Conservation (phyloP, 2,888 invertebrate species). For the Drosophila dives region DNA sequence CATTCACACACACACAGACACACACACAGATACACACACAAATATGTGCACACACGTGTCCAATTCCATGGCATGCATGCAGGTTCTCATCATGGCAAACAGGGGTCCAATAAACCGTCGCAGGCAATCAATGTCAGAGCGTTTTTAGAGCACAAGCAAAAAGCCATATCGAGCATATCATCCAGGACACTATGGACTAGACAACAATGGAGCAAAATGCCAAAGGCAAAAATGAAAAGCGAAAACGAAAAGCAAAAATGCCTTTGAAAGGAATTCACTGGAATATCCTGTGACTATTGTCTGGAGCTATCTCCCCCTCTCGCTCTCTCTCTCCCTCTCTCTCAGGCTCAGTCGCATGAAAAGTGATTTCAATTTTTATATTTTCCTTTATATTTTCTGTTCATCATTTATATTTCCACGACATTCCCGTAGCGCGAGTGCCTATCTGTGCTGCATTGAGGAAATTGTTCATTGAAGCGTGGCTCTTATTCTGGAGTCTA, state of each 20-base stretch:
- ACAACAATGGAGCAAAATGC: conserved; percentile 34
- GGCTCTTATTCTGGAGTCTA: background rate
- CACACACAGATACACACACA: conserved; percentile 29
- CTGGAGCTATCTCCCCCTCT: background rate
- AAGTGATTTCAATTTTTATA: conserved; percentile 60
- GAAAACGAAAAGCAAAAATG: conserved; percentile 43
- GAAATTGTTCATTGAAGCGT: conserved; percentile 50
- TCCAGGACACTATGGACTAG: conserved; percentile 11
- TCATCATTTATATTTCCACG: conserved; percentile 46
- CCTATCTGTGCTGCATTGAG: conserved; percentile 22
- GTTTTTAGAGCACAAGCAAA: conserved; percentile 63
- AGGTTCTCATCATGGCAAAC: conserved; percentile 27
- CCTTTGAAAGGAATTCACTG: conserved; percentile 67
- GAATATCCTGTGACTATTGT: conserved; percentile 68
- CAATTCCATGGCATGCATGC: conserved; percentile 28
- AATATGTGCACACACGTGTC: conserved; percentile 57
- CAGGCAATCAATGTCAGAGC: conserved; percentile 75
- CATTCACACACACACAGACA: conserved; percentile 21
- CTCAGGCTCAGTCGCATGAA: conserved; percentile 51
- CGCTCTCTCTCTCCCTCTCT: background rate
- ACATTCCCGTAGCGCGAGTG: conserved; percentile 54
- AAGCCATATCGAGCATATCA: conserved; percentile 53
- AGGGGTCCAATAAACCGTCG: conserved; percentile 62
- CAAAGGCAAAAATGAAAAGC: conserved; percentile 41
- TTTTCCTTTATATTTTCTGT: conserved; percentile 3